These are phyloP conservation scores for Dolichallabes microphthalmus DNA, from an alignment of 2,113 vertebrate species.

Conservation along the genomic window DNA sequence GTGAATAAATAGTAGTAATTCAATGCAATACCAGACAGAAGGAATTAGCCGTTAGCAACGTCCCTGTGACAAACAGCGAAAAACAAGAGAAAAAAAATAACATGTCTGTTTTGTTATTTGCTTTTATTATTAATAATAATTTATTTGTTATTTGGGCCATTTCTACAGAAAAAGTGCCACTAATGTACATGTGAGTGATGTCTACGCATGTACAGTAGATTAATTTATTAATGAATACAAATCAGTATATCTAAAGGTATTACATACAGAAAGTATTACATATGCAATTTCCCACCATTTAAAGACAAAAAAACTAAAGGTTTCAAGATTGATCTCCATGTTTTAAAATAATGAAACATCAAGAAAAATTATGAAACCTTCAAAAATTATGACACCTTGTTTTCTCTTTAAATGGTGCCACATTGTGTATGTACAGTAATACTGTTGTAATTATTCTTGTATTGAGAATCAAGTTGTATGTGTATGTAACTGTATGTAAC, in stretches of 20 bases:
- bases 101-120: not conserved
- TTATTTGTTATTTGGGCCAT: too few relatives aligned
- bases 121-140: too few relatives aligned
- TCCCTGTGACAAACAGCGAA: not conserved
- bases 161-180: not conserved
- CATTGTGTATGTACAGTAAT: too few relatives aligned
- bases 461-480: too few relatives aligned
- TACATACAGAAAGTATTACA: not conserved
- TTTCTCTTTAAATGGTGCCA: too few relatives aligned
- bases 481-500: too few relatives aligned
- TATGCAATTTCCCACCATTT: not conserved
- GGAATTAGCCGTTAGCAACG: not conserved
- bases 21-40: not conserved
- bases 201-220: not conserved
- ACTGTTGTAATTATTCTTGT: too few relatives aligned
- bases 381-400: too few relatives aligned
- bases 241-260: not conserved
- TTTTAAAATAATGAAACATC: not conserved
- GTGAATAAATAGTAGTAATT: too few relatives aligned
- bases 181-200: not conserved
- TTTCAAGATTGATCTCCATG: not conserved
- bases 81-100: not conserved
- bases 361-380: too few relatives aligned
- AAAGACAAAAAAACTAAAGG: not conserved
- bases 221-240: not conserved